Base-by-base conservation (phyloP, 2,888 invertebrate genomes). In the Pammene fasciana region DNA sequence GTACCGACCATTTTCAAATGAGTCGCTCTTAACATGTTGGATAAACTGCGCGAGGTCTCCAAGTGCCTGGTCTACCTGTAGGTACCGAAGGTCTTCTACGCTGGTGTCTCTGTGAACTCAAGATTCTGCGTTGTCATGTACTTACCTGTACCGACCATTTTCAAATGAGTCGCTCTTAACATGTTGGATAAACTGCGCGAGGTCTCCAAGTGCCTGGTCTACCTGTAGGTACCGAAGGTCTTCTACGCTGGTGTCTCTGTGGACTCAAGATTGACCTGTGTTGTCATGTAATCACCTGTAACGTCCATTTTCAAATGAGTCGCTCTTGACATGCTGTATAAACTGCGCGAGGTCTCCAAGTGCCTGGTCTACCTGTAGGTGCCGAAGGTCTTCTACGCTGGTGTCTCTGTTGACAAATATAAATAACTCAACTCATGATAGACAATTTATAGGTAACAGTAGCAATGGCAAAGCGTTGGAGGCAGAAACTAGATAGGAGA, bases 1-100 rank as follows among this genome's bases (percentile, higher is more conserved):
- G 77, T 81, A 90, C 16, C 72, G 71, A 11, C 92, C 91, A 9
- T 68, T 5, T 34, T 88, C 82, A 74, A 89, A 91, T 57, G 71
- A 71, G 0, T 86, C 83, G 54, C 93, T 93, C 77, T 91, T 92
- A 65, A 93, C 84, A 16, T 90, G 80, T 59, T 90, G 83, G 64
- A 95, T 95, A 78, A 95, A 95, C 81, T 94, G 93, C 0, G 94
- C 95, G 68, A 95, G 80, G 82, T 95, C 95, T 0, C 93, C 95
- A 57, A 95, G 82, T 0, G 95, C 94, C 80, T 95, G 95, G 76
- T 94, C 94, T 0, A 94, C 93, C 59, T 86, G 93, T 74, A 95
- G 85, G 81, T 89, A 94, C 13, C 93, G 89, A 0, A 95, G 87
- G 74, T 93, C 94, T 2, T 87, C 79, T 0, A 90, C 77, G 10